These are phyloP conservation scores for Pseudomyrmex concolor DNA, from an alignment of 1,140 invertebrate genomes.

Conservation along the genomic window DNA sequence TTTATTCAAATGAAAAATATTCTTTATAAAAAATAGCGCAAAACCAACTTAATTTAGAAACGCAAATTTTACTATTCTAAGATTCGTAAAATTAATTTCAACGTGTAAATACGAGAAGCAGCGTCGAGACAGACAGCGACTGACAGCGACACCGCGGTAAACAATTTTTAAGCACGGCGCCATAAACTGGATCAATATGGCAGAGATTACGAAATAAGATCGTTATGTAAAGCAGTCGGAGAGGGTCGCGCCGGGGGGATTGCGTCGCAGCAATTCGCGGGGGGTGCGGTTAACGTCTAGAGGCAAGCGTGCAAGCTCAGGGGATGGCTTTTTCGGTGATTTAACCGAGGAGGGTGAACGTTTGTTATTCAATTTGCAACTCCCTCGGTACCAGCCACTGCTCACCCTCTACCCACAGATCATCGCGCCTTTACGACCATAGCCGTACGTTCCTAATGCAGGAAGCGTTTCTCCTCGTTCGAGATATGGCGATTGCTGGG, in stretches of 20 bases:
- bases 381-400: constrained; percentile 73
- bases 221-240: constrained; percentile 82
- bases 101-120: not conserved
- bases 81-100: not conserved
- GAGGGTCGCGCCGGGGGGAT: constrained; percentile 54
- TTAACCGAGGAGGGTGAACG: constrained; percentile 81
- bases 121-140: not conserved
- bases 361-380: constrained; percentile 85
- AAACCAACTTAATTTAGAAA: not conserved
- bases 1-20: not conserved
- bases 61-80: not conserved
- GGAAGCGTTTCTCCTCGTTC: constrained; percentile 37
- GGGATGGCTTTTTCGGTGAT: constrained; percentile 81
- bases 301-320: constrained; percentile 67
- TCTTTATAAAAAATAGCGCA: not conserved
- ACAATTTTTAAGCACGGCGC: constrained; percentile 65
- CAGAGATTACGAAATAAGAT: constrained; percentile 83
- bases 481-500: constrained; percentile 37
- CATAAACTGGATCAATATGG: constrained; percentile 83
- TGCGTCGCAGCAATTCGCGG: constrained; percentile 65
- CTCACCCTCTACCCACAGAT: constrained; percentile 64
- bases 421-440: constrained; percentile 69
- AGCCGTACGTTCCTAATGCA: constrained; percentile 51
- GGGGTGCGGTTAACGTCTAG: constrained; percentile 82
- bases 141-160: constrained; percentile 63